Evolutionary conservation across 2,113 vertebrate species (phyloP).

Genomic region (Hemiscyllium ocellatum): DNA sequence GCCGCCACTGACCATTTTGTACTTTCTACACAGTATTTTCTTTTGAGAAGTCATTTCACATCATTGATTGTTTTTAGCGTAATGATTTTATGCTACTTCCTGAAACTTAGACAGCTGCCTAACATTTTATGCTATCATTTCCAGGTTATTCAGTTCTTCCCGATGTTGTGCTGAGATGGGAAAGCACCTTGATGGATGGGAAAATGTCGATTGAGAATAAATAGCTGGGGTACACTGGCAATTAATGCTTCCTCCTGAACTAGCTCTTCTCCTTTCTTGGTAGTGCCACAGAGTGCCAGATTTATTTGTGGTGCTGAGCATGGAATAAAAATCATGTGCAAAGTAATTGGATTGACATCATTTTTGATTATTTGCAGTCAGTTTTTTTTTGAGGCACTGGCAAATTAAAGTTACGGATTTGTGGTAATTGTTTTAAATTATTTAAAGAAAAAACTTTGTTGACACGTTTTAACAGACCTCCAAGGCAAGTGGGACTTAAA

Average conservation of each 20-base stretch:
- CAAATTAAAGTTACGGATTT: background rate
- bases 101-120: background rate
- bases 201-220: background rate
- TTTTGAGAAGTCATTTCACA: background rate
- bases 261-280: background rate
- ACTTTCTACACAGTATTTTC: background rate
- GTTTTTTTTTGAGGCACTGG: background rate
- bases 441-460: too few species aligned
- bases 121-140: background rate
- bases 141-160: background rate
- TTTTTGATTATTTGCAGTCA: background rate
- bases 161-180: background rate
- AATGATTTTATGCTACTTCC: background rate
- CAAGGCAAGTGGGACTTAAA: too few species aligned
- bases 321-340: background rate
- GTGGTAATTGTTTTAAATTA: background rate
- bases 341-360: too few species aligned
- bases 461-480: too few species aligned
- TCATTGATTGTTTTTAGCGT: constrained; percentile 1
- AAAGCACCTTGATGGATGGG: background rate
- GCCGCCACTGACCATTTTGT: background rate
- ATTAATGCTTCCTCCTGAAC: background rate
- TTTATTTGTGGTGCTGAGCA: background rate
- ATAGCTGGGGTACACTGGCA: background rate
- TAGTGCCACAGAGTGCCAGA: background rate